Evolutionary conservation across 2,797 vertebrate species (phyloP).

Genomic region (Chaetophractus vellerosus): DNA sequence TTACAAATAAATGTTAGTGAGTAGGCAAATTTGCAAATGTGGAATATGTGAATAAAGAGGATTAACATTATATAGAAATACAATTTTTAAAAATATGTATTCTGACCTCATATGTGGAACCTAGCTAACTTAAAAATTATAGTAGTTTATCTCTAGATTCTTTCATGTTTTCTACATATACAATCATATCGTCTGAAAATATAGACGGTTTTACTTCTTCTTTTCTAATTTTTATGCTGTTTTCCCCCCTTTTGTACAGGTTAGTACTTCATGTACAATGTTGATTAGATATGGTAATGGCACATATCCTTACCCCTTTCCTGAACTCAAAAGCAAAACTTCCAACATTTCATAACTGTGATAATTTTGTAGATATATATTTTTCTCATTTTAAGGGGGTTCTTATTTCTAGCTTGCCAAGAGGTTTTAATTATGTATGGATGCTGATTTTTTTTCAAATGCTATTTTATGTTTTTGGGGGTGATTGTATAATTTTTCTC

Average conservation of each 20-base stretch:
- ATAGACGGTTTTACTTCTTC: not conserved
- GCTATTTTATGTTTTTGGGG: not conserved
- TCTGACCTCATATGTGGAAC: not conserved
- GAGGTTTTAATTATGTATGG: not conserved
- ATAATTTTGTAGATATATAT: not conserved
- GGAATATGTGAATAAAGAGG: no score
- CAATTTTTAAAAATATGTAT: not conserved
- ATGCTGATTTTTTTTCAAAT: not conserved
- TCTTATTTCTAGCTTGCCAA: not conserved
- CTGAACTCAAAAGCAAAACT: not conserved
- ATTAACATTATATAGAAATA: not conserved
- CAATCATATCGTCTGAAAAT: no score
- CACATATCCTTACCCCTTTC: not conserved
- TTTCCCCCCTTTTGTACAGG: not conserved
- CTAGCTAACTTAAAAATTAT: conserved; percentile 1
- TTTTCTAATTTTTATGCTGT: not conserved
- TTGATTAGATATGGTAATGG: not conserved
- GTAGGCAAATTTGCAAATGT: no score
- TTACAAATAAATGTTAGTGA: no score
- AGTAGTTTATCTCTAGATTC: conserved; percentile 12
- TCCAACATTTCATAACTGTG: not conserved
- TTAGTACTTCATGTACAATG: not conserved
- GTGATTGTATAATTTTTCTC: not conserved
- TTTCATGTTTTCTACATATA: not conserved
- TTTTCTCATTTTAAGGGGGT: not conserved